A percentile compares a stretch with the other conserved stretches of the same genome.
These are phyloP conservation scores for Vollenhovia emeryi DNA, from an alignment of 1,140 invertebrate species.

Conservation along the genomic window DNA sequence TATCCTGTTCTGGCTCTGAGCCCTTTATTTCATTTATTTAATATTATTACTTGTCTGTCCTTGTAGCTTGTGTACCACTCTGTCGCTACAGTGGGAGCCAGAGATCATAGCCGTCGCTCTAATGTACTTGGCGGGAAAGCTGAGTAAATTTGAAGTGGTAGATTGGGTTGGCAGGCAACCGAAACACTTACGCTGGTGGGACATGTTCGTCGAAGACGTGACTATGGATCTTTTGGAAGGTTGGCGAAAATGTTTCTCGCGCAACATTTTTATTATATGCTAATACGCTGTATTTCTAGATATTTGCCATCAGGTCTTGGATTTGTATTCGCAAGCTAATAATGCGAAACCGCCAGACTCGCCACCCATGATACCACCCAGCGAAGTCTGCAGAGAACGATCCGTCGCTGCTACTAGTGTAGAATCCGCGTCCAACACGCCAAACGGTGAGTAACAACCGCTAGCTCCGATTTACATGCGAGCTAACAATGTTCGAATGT, in stretches of 20 bases:
- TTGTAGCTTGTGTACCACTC: constrained; percentile 95
- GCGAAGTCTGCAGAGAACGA: constrained; percentile 78
- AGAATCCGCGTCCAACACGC: constrained; percentile 79
- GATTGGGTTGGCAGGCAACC: constrained; percentile 95
- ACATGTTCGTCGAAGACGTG: constrained; percentile 98
- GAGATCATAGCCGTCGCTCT: constrained; percentile 99
- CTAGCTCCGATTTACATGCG: too few species aligned
- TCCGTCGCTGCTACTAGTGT: constrained; percentile 70
- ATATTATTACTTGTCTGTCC: too few species aligned
- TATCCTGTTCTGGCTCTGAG: too few species aligned
- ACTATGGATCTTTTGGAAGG: constrained; percentile 97
- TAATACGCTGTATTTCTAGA: constrained; percentile 86
- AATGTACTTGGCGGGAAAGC: constrained; percentile 98
- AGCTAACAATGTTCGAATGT: too few species aligned
- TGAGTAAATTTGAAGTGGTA: constrained; percentile 97
- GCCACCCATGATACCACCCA: constrained; percentile 86
- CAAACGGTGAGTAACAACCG: constrained; percentile 77
- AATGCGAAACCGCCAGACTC: constrained; percentile 87
- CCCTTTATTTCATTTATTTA: too few species aligned
- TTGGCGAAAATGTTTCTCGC: too few species aligned
- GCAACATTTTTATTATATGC: too few species aligned
- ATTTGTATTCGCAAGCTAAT: constrained; percentile 92
- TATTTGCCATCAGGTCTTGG: constrained; percentile 98
- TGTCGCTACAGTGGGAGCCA: constrained; percentile 99
- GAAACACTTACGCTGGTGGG: constrained; percentile 98